Base-by-base conservation (phyloP, 2,797 vertebrate genomes). In the Labroides dimidiatus region DNA sequence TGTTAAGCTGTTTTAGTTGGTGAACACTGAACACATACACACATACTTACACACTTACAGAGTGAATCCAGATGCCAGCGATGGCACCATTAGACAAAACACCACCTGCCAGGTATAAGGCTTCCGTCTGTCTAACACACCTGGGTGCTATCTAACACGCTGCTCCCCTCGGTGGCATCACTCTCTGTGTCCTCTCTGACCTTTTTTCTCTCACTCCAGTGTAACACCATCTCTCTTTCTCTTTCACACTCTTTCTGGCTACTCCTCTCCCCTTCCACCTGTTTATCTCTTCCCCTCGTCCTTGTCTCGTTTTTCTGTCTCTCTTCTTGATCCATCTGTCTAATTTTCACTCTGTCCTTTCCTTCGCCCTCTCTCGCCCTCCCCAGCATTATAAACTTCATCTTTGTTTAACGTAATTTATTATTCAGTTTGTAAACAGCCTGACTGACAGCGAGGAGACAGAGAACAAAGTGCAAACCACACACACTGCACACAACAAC, bases 81-180 rank as follows among this genome's bases (percentile, higher is more conserved):
- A 86, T 67, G 64, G 47, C 72, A 86, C 57, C 64, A 80, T 85
- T 74, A 78, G 72, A 45, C 70, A 68, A 75, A 80, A 81, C 63
- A 54, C 76, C 84, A 87, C 83, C 82, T 89, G 85, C 65, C 82
- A 80, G 60, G 55, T 84, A 78, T 75, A 67, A 70, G 76, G 56
- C 55, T 71, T 75, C 74, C 63, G 44, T 86, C 87, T 88, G 87
- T 85, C 65, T 80, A 61, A 62, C 70, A 84, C 86, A 89, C 85
- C 84, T 88, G 84, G 79, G 69, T 81, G 60, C 65, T 66, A 73
- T 77, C 84, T 41, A 78, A 70, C 70, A 76, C 69, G 44, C 19
- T 50, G 47, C 66, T 77, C 84, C 74, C 79, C 72, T 55, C 53
- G 47, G 60, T 72, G 65, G 83, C 70, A 84, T 81, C 81, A 77